These are phyloP conservation scores for Capitella teleta DNA, from an alignment of 1,140 invertebrate species.

Conservation along the genomic window DNA sequence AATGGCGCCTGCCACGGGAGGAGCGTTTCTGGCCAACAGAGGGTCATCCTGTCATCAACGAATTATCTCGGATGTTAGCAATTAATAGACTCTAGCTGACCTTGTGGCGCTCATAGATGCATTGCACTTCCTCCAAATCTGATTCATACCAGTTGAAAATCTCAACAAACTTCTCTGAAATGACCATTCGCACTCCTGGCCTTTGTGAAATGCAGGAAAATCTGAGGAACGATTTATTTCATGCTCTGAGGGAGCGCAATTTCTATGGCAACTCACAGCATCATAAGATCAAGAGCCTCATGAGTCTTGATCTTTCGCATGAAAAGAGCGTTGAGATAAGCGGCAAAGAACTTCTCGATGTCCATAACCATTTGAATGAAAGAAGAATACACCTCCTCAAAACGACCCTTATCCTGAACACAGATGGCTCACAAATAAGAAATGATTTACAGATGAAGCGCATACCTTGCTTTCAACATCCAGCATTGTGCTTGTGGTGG, in stretches of 20 bases:
- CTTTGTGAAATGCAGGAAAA: conserved; percentile 14
- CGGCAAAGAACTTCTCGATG: conserved; percentile 34
- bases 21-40: conserved; percentile 16
- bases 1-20: conserved; percentile 42
- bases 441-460: background rate
- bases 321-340: conserved; percentile 36
- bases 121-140: conserved; percentile 33
- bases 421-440: background rate
- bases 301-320: conserved; percentile 37
- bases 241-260: background rate
- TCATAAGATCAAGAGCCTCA: conserved; percentile 25
- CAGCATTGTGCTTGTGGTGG: conserved; percentile 37
- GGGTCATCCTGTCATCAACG: conserved; percentile 6
- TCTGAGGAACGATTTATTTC: background rate
- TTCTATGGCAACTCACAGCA: background rate
- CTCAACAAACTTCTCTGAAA: conserved; percentile 40
- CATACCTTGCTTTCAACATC: conserved; percentile 41
- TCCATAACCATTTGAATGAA: conserved; percentile 28
- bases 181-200: conserved; percentile 25
- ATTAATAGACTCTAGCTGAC: conserved; percentile 13
- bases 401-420: conserved; percentile 28
- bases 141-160: conserved; percentile 38
- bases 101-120: conserved; percentile 38
- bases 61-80: background rate
- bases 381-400: conserved; percentile 31